Evolutionary conservation across 2,797 vertebrate genomes (phyloP), one percentile per base, ranked within the genome.

Genomic region (Pseudochaenichthys georgianus): DNA sequence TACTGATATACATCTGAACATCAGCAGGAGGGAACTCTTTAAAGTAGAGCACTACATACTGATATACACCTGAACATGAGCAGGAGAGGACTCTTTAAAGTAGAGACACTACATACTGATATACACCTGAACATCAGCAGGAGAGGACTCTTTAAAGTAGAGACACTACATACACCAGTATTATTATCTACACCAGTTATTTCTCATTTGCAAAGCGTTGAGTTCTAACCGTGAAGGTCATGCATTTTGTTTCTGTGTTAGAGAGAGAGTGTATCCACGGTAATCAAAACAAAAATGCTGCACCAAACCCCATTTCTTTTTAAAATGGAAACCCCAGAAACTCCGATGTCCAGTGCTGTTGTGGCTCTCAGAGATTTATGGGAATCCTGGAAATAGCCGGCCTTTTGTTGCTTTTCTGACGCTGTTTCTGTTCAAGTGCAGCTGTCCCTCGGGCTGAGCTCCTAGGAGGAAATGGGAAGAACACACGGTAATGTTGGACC

Each of bases 331-430:
- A 63, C n/a, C 43, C 54, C 41, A 57, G 50, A 46, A 73, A 54
- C 31, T 72, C 17, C 17, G 45, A 55, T 60, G 72, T 71, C 77
- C 74, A 52, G 66, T 46, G 13, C 38, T 75, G 38, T 48, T 51
- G 31, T 23, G 51, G 23, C 84, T 78, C 70, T 69, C 68, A 69
- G 73, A 62, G 64, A 77, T 90, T 89, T 92, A 86, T 86, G 84
- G 87, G 81, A 88, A 83, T 77, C 76, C 88, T 88, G 61, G 75
- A 91, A 92, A 91, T 89, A 92, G 78, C 66, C 19, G 0, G 51
- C 48, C 55, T 70, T 55, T 87, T 88, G 87, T 90, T 73, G 64
- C 64, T 63, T 65, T 19, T 63, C 64, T 84, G 80, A 76, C 72
- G 50, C 70, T 57, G 79, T 47, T 83, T 78, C 81, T 59, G 79